Base-by-base conservation (phyloP, 2,888 invertebrate species). In the Busseola fusca region DNA sequence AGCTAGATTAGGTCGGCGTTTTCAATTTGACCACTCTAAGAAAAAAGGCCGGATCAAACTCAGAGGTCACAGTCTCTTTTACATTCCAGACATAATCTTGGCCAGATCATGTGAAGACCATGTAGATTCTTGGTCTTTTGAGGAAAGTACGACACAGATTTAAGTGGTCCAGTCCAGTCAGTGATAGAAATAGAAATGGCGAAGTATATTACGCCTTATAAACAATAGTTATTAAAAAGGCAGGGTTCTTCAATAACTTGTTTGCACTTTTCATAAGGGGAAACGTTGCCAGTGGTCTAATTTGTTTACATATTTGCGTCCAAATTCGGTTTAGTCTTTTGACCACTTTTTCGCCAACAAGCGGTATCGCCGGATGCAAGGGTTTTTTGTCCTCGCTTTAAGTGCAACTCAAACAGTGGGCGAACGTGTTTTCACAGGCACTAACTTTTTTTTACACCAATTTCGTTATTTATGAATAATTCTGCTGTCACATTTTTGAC, bases 291-390 rank as follows among this genome's bases (percentile, higher is more conserved):
- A 78, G 72, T 84, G 84, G 82, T 79, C 68, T 59, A 72, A 76
- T 70, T 70, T 83, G 82, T 82, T 83, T 82, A 75, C 83, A 77
- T 72, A 89, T 92, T 93, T 90, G 87, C 89, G 84, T 86, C 86
- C 88, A 84, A 93, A 90, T 94, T 94, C 92, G 91, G 89, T 88
- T 92, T 91, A 86, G 89, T 91, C 92, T 93, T 82, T 92, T 92
- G 90, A 86, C 91, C 91, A 90, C 89, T 84, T 92, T 92, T 91
- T 90, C 85, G 90, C 86, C 87, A 90, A 88, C 88, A 88, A 90
- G 92, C 87, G 91, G 91, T 91, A 92, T 91, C 74, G 68, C 89
- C 91, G 92, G 92, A 92, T 90, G 91, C 87, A 77, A 73, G 75
- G 76, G 77, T 89, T 93, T 94, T 93, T 93, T 91, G 84, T 86